These are phyloP conservation scores for Drosophila prolongata DNA, from an alignment of 2,888 invertebrate genomes.

Conservation along the genomic window DNA sequence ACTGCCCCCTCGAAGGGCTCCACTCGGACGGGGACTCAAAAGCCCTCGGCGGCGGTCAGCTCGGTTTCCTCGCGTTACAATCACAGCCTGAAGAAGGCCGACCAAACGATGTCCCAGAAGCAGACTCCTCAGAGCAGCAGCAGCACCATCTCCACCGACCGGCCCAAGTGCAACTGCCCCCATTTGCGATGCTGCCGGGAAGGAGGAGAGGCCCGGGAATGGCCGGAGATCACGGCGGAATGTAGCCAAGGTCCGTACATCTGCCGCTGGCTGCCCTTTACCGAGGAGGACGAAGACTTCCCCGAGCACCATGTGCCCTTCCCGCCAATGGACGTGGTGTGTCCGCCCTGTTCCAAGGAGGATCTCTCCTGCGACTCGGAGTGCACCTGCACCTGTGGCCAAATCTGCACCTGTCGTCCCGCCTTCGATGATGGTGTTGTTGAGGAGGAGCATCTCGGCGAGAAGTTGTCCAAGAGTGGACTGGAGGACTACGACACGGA, in stretches of 20 bases:
- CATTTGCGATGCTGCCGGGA: conserved; percentile 52
- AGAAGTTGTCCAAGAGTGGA: conserved; percentile 50
- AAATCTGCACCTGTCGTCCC: conserved; percentile 49
- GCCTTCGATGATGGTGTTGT: conserved; percentile 19
- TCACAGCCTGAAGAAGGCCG: neutral
- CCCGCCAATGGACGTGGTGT: conserved; percentile 55
- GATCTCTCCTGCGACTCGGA: conserved; percentile 49
- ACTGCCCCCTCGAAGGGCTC: conserved; percentile 23
- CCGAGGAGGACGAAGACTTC: conserved; percentile 41
- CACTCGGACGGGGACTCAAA: neutral
- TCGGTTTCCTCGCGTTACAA: conserved; percentile 5
- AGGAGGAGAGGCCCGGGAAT: conserved; percentile 30
- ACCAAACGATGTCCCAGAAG: neutral
- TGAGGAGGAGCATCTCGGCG: conserved; percentile 55
- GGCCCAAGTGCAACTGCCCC: conserved; percentile 56
- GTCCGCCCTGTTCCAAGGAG: conserved; percentile 56
- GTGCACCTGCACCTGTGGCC: conserved; percentile 62
- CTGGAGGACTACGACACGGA: conserved; percentile 66
- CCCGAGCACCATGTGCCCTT: conserved; percentile 49
- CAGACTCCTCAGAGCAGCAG: neutral
- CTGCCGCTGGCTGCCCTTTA: conserved; percentile 71
- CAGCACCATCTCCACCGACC: neutral
- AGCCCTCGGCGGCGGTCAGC: neutral
- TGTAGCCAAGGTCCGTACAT: conserved; percentile 76
- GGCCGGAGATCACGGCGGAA: conserved; percentile 64